Evolutionary conservation across 2,888 invertebrate species (phyloP), one percentile per base, ranked within the genome.

Genomic region (Sesamia inferens): DNA sequence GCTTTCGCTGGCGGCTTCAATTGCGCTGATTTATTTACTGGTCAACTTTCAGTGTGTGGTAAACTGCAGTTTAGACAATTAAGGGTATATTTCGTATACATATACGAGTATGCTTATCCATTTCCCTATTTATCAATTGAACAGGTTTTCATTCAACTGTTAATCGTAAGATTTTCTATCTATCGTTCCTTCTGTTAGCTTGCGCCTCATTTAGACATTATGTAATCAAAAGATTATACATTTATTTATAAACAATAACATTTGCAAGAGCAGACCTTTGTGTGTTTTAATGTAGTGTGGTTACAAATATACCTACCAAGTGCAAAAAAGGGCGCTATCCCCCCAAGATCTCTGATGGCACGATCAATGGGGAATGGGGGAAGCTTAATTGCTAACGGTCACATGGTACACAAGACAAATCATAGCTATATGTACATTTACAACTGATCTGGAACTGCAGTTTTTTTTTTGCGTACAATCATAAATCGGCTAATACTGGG

Each of bases 1-100:
- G 69, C 86, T 85, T 85, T 85, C 82, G 68, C 84, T 80, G 5
- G 67, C 68, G 57, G 79, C 68, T 76, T 82, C 79, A 76, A 78
- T 78, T 76, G 82, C 64, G 74, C 75, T 78, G 84, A 86, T 77
- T 86, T 85, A 82, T 86, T 77, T 78, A 72, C 76, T 68, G 78
- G 71, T 79, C 62, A 65, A 63, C 63, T 69, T 74, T 83, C 67
- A 80, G 78, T 83, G 77, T 76, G 83, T 74, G 74, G 81, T 78
- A 63, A 61, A 79, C 44, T 67, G 55, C 55, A 79, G 63, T 54
- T 66, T 80, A 55, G 63, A 72, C 73, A 80, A 80, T 78, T 83
- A 83, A 59, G 58, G 68, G 54, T 71, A 63, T 78, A 73, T 78
- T 78, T 62, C 54, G 63, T 48, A 48, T 71, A 70, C 54, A 61